Conservation (phyloP, 2,888 invertebrate genomes). For the Anaspis maculata region DNA sequence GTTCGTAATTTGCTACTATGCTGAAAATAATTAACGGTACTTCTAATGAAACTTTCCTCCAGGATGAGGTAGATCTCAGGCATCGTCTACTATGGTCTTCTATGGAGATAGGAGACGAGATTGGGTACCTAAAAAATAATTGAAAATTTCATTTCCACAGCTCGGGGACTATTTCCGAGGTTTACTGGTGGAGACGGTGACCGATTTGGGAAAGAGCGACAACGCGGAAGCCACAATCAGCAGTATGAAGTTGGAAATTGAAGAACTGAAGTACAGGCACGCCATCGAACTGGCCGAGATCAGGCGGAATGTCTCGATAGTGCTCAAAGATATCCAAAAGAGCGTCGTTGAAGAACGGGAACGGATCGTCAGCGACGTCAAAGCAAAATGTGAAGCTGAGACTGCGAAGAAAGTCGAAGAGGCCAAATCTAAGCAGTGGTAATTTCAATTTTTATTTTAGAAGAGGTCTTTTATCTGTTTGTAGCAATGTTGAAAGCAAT, state of each 20-base stretch:
- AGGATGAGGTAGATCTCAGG: too few species aligned
- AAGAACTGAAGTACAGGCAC: slow-evolving; percentile 62
- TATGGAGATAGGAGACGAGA: too few species aligned
- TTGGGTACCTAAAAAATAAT: too few species aligned
- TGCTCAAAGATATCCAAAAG: slow-evolving; percentile 37
- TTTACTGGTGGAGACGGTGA: slow-evolving; percentile 58
- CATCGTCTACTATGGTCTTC: too few species aligned
- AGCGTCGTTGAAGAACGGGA: slow-evolving; percentile 50
- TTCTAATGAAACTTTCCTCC: too few species aligned
- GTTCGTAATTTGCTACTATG: too few species aligned
- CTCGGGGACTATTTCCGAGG: slow-evolving; percentile 62
- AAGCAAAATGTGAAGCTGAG: slow-evolving; percentile 60
- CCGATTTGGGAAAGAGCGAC: slow-evolving; percentile 51
- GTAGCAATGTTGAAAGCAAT: too few species aligned
- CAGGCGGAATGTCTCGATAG: slow-evolving; percentile 34
- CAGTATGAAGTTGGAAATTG: slow-evolving; percentile 58
- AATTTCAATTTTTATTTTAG: slow-evolving; percentile 12
- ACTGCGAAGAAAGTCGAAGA: slow-evolving; percentile 63
- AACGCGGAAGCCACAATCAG: slow-evolving; percentile 52
- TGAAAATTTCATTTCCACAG: too few species aligned
- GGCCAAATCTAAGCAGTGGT: slow-evolving; percentile 85
- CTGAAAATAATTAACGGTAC: too few species aligned
- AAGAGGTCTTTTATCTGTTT: too few species aligned
- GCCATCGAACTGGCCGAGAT: slow-evolving; percentile 64
- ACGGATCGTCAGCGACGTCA: slow-evolving; percentile 55